Evolutionary conservation across 2,888 invertebrate species (phyloP), one percentile per base, ranked within the genome.

Genomic region (Crematogaster levior): DNA sequence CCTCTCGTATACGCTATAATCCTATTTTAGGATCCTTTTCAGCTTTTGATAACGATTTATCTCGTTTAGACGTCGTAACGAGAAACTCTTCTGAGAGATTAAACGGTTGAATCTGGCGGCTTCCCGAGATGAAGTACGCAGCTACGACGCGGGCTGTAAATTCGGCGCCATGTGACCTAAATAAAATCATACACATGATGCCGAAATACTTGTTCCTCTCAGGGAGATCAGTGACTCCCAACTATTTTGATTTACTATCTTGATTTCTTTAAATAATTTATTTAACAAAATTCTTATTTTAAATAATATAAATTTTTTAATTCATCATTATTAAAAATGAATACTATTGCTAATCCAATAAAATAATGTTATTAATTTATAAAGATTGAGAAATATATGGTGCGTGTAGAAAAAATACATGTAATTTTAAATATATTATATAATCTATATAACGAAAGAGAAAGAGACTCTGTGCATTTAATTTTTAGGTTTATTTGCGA

Each of bases 41-140:
- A 65, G 15, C 66, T 73, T 84, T 82, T 82, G 77, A 82, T 84
- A 79, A 53, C 73, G 79, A 79, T 84, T n/a, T 84, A 79, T 77
- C 77, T 84, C 81, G 56, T 72, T 53, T 70, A 79, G 80, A 56
- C 83, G 73, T 63, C 18, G 63, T 63, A 72, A 43, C 70, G 81
- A 70, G 51, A 60, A 61, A 53, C 72, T 68, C 61, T 53, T 73
- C 24, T 56, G 73, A 34, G 24, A 73, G 81, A 66, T 70, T 21
- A 56, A 70, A 80, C 53, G 37, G 81, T 18, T 56, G 70, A 18
- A 58, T 56, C 24, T 46, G n/a, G n/a, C n/a, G 79, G 46, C 24
- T 37, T 48, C 46, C 21, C 21, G 61, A 40, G 61, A 60, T 24
- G 51, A 18, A 34, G 21, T 40, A 37, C 46, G 73, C 21, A 53